These are phyloP conservation scores for Drosophila monieri DNA, from an alignment of 2,888 invertebrate species.

Conservation along the genomic window DNA sequence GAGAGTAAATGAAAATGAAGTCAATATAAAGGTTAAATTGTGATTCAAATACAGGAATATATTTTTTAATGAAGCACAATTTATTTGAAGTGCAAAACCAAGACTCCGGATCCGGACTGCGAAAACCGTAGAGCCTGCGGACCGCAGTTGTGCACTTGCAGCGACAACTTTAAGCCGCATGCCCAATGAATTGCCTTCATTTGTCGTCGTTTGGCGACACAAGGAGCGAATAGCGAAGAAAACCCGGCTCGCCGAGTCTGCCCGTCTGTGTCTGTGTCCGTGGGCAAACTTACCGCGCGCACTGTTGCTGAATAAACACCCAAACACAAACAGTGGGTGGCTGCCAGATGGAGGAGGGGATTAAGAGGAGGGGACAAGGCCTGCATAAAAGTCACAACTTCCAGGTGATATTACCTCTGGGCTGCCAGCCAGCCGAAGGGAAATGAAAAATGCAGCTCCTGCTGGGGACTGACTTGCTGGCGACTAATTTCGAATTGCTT, in stretches of 20 bases:
- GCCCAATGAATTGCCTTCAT: conserved; percentile 76
- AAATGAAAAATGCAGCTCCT: conserved; percentile 47
- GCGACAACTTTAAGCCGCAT: conserved; percentile 60
- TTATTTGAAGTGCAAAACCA: conserved; percentile 17
- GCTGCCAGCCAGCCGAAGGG: conserved; percentile 23
- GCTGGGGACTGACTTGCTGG: conserved; percentile 43
- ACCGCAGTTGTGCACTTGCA: conserved; percentile 56
- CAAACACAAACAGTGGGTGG: conserved; percentile 34
- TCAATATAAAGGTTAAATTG: not conserved
- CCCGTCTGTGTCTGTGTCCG: conserved; percentile 7
- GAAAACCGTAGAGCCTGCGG: conserved; percentile 5
- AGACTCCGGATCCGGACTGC: not conserved
- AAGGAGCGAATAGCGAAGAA: conserved; percentile 20
- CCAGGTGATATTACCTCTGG: conserved; percentile 47
- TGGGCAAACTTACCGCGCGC: conserved; percentile 59
- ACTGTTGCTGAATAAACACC: conserved; percentile 68
- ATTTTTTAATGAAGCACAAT: not conserved
- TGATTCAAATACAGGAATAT: not conserved
- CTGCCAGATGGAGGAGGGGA: conserved; percentile 27
- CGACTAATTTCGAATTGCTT: conserved; percentile 47
- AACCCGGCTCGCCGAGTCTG: conserved; percentile 1
- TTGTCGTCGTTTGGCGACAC: conserved; percentile 57
- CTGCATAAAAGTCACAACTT: conserved; percentile 49
- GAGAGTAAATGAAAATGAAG: not conserved
- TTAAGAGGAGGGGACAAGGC: conserved; percentile 20